A percentile compares a stretch with the other conserved stretches of the same genome.
phyloP scores from a whole-genome alignment of 2,888 invertebrate genomes.

The Saturnia japonica region DNA sequence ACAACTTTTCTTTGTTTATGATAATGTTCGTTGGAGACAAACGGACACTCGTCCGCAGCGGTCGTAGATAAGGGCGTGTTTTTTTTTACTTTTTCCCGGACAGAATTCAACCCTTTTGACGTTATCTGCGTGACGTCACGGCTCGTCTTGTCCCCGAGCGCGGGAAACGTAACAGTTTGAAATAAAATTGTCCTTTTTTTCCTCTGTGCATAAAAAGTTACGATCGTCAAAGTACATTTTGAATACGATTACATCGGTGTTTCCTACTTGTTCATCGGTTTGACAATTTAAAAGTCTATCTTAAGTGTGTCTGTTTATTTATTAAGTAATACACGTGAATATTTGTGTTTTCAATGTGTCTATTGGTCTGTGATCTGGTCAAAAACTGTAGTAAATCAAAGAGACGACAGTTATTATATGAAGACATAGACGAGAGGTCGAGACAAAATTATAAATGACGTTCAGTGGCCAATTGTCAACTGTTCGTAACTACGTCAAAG shows the following conservation, averaged over 20 bases:
- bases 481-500: too few relatives aligned
- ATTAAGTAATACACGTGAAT: neutral
- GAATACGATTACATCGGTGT: neutral
- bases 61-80: constrained; percentile 59
- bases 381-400: too few relatives aligned
- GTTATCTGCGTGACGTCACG: constrained; percentile 72
- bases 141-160: constrained; percentile 59
- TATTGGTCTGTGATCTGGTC: too few relatives aligned
- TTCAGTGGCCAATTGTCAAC: too few relatives aligned
- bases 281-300: neutral
- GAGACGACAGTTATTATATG: too few relatives aligned
- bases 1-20: constrained; percentile 32
- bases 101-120: constrained; percentile 76
- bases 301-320: neutral
- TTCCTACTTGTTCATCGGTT: neutral
- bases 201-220: neutral
- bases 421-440: too few relatives aligned
- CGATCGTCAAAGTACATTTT: neutral
- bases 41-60: constrained; percentile 38
- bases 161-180: constrained; percentile 28
- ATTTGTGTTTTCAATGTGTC: neutral
- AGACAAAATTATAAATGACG: too few relatives aligned
- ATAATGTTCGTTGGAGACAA: constrained; percentile 35
- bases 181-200: constrained; percentile 42
- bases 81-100: constrained; percentile 52